phyloP scores from a whole-genome alignment of 1,140 invertebrate genomes.

The Ostrea edulis region DNA sequence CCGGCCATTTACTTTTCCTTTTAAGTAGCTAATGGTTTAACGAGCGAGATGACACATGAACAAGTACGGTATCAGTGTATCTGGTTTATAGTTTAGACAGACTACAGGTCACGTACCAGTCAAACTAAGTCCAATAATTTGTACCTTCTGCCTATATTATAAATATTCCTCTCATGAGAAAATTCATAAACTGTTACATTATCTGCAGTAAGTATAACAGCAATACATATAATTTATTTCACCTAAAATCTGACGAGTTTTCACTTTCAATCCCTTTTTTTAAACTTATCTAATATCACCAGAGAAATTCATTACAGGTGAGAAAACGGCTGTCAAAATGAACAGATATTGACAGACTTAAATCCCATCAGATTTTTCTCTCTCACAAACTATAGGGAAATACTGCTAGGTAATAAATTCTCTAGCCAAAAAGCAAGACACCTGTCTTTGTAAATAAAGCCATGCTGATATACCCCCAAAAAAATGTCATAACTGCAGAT shows the following conservation, averaged over 20 bases:
- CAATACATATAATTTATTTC: too few species aligned
- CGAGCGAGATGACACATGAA: neutral
- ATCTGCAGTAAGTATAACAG: too few species aligned
- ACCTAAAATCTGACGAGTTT: too few species aligned
- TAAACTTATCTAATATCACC: too few species aligned
- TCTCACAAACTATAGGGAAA: neutral
- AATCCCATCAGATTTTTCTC: neutral
- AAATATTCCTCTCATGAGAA: too few species aligned
- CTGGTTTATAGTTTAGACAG: too few species aligned
- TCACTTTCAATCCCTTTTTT: too few species aligned
- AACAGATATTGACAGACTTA: conserved; percentile 2
- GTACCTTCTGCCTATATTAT: too few species aligned
- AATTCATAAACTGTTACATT: too few species aligned
- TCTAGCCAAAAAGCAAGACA: neutral
- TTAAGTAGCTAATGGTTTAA: conserved; percentile 33
- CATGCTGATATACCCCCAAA: neutral
- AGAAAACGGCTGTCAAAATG: neutral
- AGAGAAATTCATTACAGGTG: neutral
- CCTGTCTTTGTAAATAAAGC: neutral
- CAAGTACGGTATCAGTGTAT: neutral
- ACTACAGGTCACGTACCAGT: too few species aligned
- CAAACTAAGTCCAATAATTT: too few species aligned
- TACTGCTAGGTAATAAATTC: neutral
- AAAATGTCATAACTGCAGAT: neutral
- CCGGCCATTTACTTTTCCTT: conserved; percentile 23